A percentile compares a stretch with the other conserved stretches of the same genome.
These are phyloP conservation scores for Tortrix viridana DNA, from an alignment of 2,888 invertebrate genomes.

Conservation along the genomic window DNA sequence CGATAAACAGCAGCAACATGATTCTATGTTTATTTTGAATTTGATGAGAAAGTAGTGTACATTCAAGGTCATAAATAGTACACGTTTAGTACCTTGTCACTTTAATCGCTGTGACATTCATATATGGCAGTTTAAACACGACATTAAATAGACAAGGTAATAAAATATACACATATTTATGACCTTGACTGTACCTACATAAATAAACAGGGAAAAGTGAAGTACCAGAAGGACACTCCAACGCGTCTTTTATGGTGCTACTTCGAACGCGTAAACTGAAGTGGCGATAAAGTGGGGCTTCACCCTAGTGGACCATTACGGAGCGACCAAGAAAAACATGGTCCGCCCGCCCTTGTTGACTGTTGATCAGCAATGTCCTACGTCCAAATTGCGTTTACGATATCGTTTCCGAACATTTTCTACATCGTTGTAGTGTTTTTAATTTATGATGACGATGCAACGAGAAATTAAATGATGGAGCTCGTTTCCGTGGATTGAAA, in stretches of 20 bases:
- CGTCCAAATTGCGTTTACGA: neutral
- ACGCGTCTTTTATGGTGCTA: conserved; percentile 1
- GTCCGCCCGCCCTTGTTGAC: neutral
- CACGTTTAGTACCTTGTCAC: too few relatives aligned
- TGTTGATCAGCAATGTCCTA: conserved; percentile 1
- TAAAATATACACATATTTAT: too few relatives aligned
- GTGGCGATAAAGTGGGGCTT: conserved; percentile 16
- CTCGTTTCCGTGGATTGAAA: too few relatives aligned
- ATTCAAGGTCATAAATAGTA: too few relatives aligned
- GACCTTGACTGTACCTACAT: too few relatives aligned
- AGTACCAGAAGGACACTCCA: neutral
- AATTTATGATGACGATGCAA: neutral
- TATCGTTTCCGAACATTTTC: neutral
- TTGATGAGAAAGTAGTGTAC: too few relatives aligned
- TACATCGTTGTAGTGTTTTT: neutral
- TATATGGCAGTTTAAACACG: too few relatives aligned
- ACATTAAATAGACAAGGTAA: too few relatives aligned
- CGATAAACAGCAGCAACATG: too few relatives aligned
- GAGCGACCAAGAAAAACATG: neutral
- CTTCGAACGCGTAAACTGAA: conserved; percentile 18
- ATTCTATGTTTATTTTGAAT: too few relatives aligned
- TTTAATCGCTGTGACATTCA: too few relatives aligned
- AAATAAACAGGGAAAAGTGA: neutral
- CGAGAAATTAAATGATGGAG: too few relatives aligned
- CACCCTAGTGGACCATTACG: conserved; percentile 11